phyloP scores from a whole-genome alignment of 2,113 vertebrate species.

The Heterocephalus glaber region DNA sequence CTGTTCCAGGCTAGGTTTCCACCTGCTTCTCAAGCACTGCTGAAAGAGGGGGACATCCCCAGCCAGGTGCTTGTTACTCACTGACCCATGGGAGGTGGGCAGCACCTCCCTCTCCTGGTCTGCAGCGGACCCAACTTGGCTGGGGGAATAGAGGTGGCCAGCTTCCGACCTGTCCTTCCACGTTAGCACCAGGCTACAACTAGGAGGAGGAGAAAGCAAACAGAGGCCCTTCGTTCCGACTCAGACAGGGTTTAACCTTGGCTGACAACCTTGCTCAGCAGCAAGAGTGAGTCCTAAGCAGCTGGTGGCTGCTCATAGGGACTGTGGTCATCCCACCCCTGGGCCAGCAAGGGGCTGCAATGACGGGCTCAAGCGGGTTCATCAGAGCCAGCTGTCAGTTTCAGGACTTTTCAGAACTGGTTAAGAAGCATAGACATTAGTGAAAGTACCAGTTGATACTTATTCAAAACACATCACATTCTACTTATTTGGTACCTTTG shows the following conservation, averaged over 20 bases:
- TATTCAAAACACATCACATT: not conserved
- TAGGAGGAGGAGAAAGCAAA: not conserved
- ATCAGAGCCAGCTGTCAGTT: not conserved
- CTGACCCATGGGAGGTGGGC: not conserved
- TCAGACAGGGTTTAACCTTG: not conserved
- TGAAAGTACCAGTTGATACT: not conserved
- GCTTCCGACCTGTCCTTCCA: not conserved
- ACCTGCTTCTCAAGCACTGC: not conserved
- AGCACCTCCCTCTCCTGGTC: not conserved
- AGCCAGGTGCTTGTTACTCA: not conserved
- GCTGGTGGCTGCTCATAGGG: not conserved
- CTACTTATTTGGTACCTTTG: conserved; percentile 3
- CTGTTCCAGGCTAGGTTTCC: not conserved
- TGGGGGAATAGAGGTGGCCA: not conserved
- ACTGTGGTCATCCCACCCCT: too few species aligned
- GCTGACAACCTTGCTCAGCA: not conserved
- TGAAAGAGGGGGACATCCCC: not conserved
- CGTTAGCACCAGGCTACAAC: not conserved
- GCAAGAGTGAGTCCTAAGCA: not conserved
- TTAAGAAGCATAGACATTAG: not conserved
- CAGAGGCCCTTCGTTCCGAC: not conserved
- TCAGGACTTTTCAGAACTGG: not conserved
- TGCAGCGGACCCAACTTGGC: not conserved
- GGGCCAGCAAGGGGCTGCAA: not conserved
- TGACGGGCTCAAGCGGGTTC: not conserved